These are phyloP conservation scores for Chloroclysta siterata DNA, from an alignment of 2,888 invertebrate species.

Conservation along the genomic window DNA sequence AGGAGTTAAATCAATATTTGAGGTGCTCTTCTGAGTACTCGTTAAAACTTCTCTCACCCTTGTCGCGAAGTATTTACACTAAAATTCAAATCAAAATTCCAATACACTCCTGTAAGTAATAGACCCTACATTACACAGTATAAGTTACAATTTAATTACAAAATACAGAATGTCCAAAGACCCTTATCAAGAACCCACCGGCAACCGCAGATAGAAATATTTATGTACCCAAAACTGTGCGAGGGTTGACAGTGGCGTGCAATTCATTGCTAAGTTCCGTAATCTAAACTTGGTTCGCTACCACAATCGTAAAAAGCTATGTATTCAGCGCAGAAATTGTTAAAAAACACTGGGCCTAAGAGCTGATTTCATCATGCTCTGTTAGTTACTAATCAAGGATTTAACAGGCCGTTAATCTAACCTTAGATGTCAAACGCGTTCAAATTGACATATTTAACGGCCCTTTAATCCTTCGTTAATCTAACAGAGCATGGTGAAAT, in stretches of 20 bases:
- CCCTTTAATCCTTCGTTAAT: no score
- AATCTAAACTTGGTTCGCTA: background rate
- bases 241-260: slow-evolving; percentile 53
- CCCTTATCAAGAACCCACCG: slow-evolving; percentile 33
- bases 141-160: slow-evolving; percentile 42
- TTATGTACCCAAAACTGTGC: slow-evolving; percentile 45
- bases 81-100: slow-evolving; percentile 33
- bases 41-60: background rate
- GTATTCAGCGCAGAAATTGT: background rate
- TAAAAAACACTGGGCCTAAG: no score
- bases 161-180: slow-evolving; percentile 37
- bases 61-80: background rate
- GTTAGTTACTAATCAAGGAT: no score
- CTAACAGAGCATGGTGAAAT: no score
- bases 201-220: slow-evolving; percentile 51
- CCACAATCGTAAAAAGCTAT: background rate
- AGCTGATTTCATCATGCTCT: no score
- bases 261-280: slow-evolving; percentile 50
- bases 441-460: no score
- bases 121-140: slow-evolving; percentile 19
- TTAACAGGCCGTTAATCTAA: no score
- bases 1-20: no score
- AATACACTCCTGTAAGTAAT: slow-evolving; percentile 10
- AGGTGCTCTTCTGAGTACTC: no score
- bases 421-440: no score